Base-by-base conservation (phyloP, 2,888 invertebrate genomes). In the Protonemura montana region DNA sequence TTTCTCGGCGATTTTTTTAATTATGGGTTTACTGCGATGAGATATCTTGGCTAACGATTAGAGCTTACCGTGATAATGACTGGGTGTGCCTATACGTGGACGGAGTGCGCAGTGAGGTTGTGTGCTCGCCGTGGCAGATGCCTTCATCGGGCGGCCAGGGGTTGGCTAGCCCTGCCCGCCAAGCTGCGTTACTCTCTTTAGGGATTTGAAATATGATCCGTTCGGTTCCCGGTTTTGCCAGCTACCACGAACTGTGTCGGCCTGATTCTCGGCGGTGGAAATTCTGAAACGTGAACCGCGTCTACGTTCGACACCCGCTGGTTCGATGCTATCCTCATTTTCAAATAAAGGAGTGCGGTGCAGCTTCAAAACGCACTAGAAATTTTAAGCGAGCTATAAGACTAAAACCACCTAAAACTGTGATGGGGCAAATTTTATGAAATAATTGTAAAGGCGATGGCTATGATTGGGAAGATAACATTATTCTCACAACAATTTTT, bases 161-260 rank as follows among this genome's bases (percentile, higher is more conserved):
- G 59, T 59, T 59, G 59, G 16, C 21, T 59, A 21, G n/a, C n/a
- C n/a, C n/a, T 10, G 59, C 21, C 59, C 59, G 21, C 59, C 59
- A 21, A 59, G 59, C 59, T 59, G 59, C 59, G 59, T 59, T 10
- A 10, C 59, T 59, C 59, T 59, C 59, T 59, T 59, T 21, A 21
- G 59, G 59, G 59, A 59, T 59, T 59, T 59, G 59, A 59, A 59
- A 59, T 59, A 59, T 21, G 59, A 59, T 59, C 59, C 59, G 59
- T 59, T 59, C 59, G 59, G 6, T 59, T 59, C 59, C 59, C 59
- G 59, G 59, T 59, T 3, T 59, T 21, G 59, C 59, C 59, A 59
- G 10, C 21, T 21, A 21, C 21, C 59, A 21, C 59, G 59, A 59
- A 21, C 59, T 1, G 13, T 21, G 59, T 13, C 59, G 59, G 6